Evolutionary conservation across 1,140 invertebrate genomes (phyloP).

Genomic region (Aphaenogaster floridana): DNA sequence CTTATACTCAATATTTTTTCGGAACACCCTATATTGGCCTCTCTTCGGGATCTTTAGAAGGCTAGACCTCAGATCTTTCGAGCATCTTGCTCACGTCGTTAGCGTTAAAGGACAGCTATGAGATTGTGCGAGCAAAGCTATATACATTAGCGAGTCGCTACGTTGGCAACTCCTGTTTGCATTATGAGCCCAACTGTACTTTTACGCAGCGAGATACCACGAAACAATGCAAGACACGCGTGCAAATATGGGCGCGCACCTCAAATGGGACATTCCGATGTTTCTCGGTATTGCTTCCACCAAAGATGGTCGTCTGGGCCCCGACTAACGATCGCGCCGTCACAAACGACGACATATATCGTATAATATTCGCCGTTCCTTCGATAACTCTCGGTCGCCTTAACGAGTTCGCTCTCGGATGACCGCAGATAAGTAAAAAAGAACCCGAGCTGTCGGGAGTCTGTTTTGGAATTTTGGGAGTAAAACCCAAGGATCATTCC

Average conservation of each 20-base stretch:
- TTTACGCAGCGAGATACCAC: constrained; percentile 82
- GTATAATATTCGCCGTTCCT: constrained; percentile 40
- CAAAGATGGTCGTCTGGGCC: constrained; percentile 74
- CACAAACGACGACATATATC: constrained; percentile 39
- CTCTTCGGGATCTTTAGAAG: not conserved
- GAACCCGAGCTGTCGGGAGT: not conserved
- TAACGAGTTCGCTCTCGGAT: not conserved
- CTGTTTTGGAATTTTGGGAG: too few species aligned
- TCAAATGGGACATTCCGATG: constrained; percentile 86
- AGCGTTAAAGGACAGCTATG: constrained; percentile 32
- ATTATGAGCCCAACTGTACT: constrained; percentile 81
- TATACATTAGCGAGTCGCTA: constrained; percentile 53
- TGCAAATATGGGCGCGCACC: constrained; percentile 86
- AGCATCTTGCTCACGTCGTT: not conserved
- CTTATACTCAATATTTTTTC: not conserved
- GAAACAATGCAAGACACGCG: constrained; percentile 85
- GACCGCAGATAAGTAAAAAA: not conserved
- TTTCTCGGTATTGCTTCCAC: constrained; percentile 84
- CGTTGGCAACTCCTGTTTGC: constrained; percentile 73
- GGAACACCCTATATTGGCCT: not conserved
- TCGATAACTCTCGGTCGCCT: constrained; percentile 41
- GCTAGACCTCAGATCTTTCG: not conserved
- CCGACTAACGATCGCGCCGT: constrained; percentile 69
- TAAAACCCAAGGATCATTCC: not conserved
- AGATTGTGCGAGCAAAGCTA: constrained; percentile 48